These are phyloP conservation scores for Fulmarus glacialis DNA, from an alignment of 2,113 vertebrate genomes.

Conservation along the genomic window DNA sequence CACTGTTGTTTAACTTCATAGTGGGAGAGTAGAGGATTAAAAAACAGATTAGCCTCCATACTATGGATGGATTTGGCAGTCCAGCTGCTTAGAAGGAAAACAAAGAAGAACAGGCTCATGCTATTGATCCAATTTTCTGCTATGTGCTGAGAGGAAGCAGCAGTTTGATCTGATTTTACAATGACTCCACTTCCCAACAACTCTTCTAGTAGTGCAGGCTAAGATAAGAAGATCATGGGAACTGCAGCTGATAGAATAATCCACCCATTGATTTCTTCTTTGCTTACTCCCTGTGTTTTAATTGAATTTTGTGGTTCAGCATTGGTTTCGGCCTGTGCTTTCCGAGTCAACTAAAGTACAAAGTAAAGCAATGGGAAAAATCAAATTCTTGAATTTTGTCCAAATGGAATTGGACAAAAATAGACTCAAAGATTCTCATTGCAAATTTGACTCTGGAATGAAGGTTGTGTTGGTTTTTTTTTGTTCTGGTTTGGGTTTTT, in stretches of 20 bases:
- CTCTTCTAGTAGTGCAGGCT: not conserved
- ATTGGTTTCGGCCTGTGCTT: conserved; percentile 68
- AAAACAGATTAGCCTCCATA: not conserved
- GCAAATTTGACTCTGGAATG: conserved; percentile 80
- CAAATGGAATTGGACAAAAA: conserved; percentile 81
- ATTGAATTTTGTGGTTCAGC: conserved; percentile 73
- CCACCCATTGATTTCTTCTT: conserved; percentile 51
- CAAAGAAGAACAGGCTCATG: not conserved
- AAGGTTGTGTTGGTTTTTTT: conserved; percentile 43
- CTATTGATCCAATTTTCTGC: conserved; percentile 8
- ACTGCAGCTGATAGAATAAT: conserved; percentile 49
- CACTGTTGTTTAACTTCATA: not conserved
- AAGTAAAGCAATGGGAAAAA: conserved; percentile 75
- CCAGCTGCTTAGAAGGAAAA: conserved; percentile 12
- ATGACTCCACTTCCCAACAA: not conserved
- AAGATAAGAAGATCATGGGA: not conserved
- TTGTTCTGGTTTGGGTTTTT: conserved; percentile 44
- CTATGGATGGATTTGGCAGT: not conserved
- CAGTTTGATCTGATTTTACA: not conserved
- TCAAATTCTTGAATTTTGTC: conserved; percentile 84
- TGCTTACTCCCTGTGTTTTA: conserved; percentile 66
- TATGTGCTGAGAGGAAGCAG: not conserved
- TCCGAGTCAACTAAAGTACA: conserved; percentile 73
- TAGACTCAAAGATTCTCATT: conserved; percentile 81
- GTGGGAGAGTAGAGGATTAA: not conserved